phyloP scores from a whole-genome alignment of 2,113 vertebrate genomes.

The Myrmecobius fasciatus region DNA sequence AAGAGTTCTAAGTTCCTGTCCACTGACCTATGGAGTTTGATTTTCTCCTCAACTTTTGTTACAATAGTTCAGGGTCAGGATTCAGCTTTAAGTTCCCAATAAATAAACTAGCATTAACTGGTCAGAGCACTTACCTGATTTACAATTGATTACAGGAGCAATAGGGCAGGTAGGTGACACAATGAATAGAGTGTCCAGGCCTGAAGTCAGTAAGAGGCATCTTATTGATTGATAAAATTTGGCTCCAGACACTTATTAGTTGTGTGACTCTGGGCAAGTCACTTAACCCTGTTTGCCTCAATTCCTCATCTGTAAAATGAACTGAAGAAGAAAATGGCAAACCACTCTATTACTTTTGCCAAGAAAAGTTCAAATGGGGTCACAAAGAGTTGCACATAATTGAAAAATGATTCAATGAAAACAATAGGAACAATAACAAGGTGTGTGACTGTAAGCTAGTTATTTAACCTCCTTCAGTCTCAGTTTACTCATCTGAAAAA shows the following conservation, averaged over 20 bases:
- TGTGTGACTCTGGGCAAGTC: background rate
- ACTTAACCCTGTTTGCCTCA: background rate
- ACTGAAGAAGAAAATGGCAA: background rate
- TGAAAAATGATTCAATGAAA: background rate
- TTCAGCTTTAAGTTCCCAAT: background rate
- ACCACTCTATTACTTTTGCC: background rate
- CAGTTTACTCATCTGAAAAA: background rate
- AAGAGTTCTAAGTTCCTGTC: background rate
- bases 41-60: background rate
- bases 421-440: background rate
- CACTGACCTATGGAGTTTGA: background rate
- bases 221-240: background rate
- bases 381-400: background rate
- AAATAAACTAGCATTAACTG: background rate
- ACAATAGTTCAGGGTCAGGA: background rate
- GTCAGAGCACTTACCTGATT: background rate
- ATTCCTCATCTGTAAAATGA: background rate
- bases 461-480: background rate
- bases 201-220: background rate
- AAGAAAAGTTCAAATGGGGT: background rate
- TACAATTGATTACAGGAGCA: background rate
- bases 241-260: background rate
- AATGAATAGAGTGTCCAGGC: background rate
- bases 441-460: background rate
- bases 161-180: background rate